Conservation (phyloP, 2,113 vertebrate genomes). For the Oxyura jamaicensis region DNA sequence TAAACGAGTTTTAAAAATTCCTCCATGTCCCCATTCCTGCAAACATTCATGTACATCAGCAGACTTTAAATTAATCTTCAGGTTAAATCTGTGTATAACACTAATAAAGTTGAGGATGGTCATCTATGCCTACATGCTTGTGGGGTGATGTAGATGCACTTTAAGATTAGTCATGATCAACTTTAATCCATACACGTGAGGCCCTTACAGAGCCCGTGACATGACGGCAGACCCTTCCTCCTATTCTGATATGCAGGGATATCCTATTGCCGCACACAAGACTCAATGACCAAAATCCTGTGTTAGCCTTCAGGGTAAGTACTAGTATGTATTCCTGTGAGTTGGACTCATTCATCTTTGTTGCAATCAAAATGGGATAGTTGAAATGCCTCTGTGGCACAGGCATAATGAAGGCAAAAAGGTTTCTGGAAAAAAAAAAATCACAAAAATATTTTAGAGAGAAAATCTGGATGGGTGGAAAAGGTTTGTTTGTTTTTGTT, state of each 20-base stretch:
- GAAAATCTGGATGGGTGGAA: neutral
- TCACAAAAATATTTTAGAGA: neutral
- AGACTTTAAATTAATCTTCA: neutral
- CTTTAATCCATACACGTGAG: neutral
- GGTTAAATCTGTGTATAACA: neutral
- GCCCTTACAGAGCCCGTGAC: rapidly evolving
- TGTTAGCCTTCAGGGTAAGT: neutral
- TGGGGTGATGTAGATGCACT: neutral
- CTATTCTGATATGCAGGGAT: neutral
- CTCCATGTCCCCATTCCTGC: neutral
- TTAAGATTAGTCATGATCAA: neutral
- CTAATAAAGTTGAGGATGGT: neutral
- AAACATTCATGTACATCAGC: neutral
- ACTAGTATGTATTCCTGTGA: neutral
- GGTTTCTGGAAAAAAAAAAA: neutral
- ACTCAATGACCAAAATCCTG: neutral
- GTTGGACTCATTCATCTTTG: neutral
- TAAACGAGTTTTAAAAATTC: neutral
- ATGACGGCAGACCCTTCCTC: neutral
- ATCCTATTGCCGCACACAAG: rapidly evolving
- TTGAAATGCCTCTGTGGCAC: neutral
- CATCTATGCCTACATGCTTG: neutral
- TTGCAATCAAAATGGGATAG: neutral
- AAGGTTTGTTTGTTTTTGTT: neutral
- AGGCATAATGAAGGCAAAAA: neutral